These are phyloP conservation scores for Centroberyx gerrardi DNA, from an alignment of 2,797 vertebrate genomes.

Conservation along the genomic window DNA sequence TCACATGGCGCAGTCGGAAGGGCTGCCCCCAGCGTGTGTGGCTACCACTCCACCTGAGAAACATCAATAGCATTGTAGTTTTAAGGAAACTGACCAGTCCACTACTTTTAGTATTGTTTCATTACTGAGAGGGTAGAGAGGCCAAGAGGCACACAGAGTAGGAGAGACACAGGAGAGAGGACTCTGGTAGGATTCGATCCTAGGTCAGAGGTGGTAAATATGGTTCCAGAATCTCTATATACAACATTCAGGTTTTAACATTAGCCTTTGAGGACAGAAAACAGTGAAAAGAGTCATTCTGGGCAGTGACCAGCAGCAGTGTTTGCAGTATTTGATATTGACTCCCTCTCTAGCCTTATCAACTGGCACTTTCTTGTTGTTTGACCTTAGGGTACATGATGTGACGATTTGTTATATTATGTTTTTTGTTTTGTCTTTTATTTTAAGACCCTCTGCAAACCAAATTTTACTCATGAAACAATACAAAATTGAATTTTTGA, in stretches of 20 bases:
- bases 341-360: not conserved
- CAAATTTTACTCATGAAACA: not conserved
- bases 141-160: not conserved
- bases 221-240: slow-evolving; percentile 4
- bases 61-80: slow-evolving; percentile 1
- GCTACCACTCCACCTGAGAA: slow-evolving; percentile 93
- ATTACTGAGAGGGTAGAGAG: slow-evolving; percentile 7
- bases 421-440: not conserved
- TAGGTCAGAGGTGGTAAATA: slow-evolving; percentile 19
- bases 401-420: not conserved
- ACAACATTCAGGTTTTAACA: not conserved
- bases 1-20: slow-evolving; percentile 93
- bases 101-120: not conserved
- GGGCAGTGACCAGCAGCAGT: not conserved
- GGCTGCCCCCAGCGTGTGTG: slow-evolving; percentile 94
- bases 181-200: not conserved
- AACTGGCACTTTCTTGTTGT: not conserved
- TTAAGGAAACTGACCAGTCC: slow-evolving; percentile 10
- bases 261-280: not conserved
- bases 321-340: not conserved
- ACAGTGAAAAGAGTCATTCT: slow-evolving; percentile 3
- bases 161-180: not conserved
- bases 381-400: too few species aligned
- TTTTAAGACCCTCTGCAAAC: not conserved
- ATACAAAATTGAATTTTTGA: not conserved